These are phyloP conservation scores for Platygyra sinensis DNA, from an alignment of 64 coral and sea anemone genomes.

Conservation along the genomic window DNA sequence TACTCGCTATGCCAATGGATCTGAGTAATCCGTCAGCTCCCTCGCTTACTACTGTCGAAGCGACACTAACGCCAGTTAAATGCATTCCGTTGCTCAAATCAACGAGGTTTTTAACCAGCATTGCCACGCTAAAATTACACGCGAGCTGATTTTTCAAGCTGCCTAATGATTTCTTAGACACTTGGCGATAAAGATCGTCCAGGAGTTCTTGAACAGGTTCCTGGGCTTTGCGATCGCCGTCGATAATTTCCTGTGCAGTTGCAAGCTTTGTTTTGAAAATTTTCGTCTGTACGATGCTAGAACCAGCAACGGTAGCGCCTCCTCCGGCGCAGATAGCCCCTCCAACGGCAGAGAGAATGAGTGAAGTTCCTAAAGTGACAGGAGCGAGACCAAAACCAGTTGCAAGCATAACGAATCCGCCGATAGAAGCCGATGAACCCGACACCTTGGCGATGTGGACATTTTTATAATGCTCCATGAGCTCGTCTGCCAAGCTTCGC, in stretches of 20 bases:
- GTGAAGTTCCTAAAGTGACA: background rate
- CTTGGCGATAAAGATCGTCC: background rate
- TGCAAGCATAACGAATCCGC: background rate
- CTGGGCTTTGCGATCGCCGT: constrained; percentile 2
- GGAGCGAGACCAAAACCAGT: constrained; percentile 24
- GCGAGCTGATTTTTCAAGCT: background rate
- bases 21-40: background rate
- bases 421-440: background rate
- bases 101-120: constrained; percentile 5
- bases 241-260: constrained; percentile 1
- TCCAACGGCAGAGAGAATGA: background rate
- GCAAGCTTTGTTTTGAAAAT: constrained; percentile 31
- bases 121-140: background rate
- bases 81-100: background rate
- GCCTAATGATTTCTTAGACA: background rate
- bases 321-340: background rate
- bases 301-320: background rate
- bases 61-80: background rate
- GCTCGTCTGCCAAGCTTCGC: constrained; percentile 2
- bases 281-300: background rate
- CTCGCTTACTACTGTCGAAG: background rate
- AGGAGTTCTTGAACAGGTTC: constrained; percentile 6
- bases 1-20: background rate
- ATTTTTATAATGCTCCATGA: constrained; percentile 21
- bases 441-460: constrained; percentile 21